These are phyloP conservation scores for Bovichtus variegatus DNA, from an alignment of 2,797 vertebrate genomes.

Conservation along the genomic window DNA sequence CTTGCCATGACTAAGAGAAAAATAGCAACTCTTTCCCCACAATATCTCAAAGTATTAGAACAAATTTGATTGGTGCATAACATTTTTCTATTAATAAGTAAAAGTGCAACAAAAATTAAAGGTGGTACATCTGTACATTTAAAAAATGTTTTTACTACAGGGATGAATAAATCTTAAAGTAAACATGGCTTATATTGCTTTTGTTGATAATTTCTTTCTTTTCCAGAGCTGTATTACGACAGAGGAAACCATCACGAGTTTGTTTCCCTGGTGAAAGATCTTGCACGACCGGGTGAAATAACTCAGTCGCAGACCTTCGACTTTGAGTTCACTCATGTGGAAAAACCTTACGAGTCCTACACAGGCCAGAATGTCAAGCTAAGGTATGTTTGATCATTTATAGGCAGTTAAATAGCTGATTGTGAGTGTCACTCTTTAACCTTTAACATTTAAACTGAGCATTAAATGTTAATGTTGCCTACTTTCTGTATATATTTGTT, in stretches of 20 bases:
- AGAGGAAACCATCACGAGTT: constrained; percentile 99
- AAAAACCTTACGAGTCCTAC: constrained; percentile 98
- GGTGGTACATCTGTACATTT: no score
- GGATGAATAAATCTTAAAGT: background rate
- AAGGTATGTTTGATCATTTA: constrained; percentile 83
- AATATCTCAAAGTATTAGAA: background rate
- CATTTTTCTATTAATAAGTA: background rate
- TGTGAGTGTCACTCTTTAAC: constrained; percentile 44
- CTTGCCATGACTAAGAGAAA: background rate
- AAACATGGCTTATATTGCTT: background rate
- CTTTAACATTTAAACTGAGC: background rate
- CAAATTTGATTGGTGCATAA: background rate
- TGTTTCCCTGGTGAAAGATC: constrained; percentile 97
- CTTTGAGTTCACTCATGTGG: constrained; percentile 98
- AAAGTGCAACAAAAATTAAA: background rate
- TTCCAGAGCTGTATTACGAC: constrained; percentile 96
- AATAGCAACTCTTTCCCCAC: background rate
- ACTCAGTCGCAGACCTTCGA: constrained; percentile 96
- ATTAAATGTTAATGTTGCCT: background rate
- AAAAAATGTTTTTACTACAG: no score
- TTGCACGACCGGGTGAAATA: constrained; percentile 96
- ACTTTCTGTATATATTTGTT: background rate
- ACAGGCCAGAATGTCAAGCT: constrained; percentile 98
- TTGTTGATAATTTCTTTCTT: background rate
- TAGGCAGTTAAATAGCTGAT: background rate